Evolutionary conservation across 2,113 vertebrate species (phyloP), one percentile per base, ranked within the genome.

Genomic region (Furnarius figulus): DNA sequence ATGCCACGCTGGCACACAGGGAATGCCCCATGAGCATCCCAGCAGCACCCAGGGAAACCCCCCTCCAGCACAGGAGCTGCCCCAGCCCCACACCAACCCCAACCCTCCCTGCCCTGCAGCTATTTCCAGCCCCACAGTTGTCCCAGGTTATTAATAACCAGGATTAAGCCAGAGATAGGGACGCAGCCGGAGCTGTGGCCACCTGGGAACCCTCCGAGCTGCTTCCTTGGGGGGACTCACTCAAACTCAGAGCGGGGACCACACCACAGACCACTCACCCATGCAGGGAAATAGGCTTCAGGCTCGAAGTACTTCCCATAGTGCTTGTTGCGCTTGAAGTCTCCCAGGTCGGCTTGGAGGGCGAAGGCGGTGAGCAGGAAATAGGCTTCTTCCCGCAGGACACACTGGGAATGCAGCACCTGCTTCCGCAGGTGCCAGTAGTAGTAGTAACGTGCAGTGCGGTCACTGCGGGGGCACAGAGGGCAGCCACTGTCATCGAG

Each of bases 351-450:
- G 1, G 99, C 99, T 94, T 99, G 99, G 50, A 99, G 98, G 66
- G 99, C 99, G 20, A 99, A 99, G 96, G 99, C 99, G 0, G 99
- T 99, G 97, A 99, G 98, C 68, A 99, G 98, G 98, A 99, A 99
- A 90, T 99, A 99, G 21, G 99, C 99, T 90, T 99, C 99, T 52
- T 99, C 99, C 28, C 99, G 94, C 78, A 99, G 98, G 77, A 98
- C 98, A 19, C 99, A 99, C 97, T 99, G 99, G 3, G 99, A 99
- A 47, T 99, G 98, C 89, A 99, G 98, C 86, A 99, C 98, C 98
- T 99, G 99, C 90, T 99, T 99, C 97, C 99, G 97, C 95, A 99
- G 97, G 98, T 99, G 99, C 99, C 99, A 99, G 98, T 99, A 99
- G 97, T 99, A 99, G 95, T 99, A 99, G 97, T 99, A 99, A 56